Evolutionary conservation across 2,797 vertebrate genomes (phyloP).

Genomic region (Lindbergichthys nudifrons): DNA sequence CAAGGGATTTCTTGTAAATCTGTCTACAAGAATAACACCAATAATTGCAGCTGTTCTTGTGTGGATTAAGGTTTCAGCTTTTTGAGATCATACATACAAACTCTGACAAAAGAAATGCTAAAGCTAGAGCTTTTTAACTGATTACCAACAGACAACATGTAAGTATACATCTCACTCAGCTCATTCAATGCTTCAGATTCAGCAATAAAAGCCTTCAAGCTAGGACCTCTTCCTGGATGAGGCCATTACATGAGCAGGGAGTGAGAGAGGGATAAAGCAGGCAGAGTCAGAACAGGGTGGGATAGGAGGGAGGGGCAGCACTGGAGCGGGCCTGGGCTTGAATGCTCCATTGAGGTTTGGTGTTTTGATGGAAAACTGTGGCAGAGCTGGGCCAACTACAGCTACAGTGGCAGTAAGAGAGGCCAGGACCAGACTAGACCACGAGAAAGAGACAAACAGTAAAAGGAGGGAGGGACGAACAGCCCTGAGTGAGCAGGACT

Average conservation of each 20-base stretch:
- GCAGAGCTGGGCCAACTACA: conserved; percentile 77
- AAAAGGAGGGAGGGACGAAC: conserved; percentile 51
- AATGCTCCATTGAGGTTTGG: conserved; percentile 85
- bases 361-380: conserved; percentile 86
- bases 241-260: conserved; percentile 55
- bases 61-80: neutral
- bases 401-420: conserved; percentile 70
- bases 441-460: conserved; percentile 43
- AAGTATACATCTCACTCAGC: conserved; percentile 24
- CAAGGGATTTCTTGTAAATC: neutral
- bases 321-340: conserved; percentile 75
- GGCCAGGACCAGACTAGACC: conserved; percentile 58
- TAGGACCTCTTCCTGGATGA: conserved; percentile 55
- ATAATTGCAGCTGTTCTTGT: neutral
- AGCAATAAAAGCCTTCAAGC: conserved; percentile 35
- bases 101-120: neutral
- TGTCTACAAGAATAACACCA: neutral
- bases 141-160: conserved; percentile 2
- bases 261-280: conserved; percentile 56
- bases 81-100: conserved; percentile 15
- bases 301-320: conserved; percentile 63
- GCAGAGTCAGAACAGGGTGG: conserved; percentile 71
- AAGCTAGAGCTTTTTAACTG: neutral
- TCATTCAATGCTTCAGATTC: conserved; percentile 39
- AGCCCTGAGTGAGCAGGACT: conserved; percentile 50